Evolutionary conservation across 2,797 vertebrate genomes (phyloP), one percentile per base, ranked within the genome.

Genomic region (Brachyrhaphis roseni): DNA sequence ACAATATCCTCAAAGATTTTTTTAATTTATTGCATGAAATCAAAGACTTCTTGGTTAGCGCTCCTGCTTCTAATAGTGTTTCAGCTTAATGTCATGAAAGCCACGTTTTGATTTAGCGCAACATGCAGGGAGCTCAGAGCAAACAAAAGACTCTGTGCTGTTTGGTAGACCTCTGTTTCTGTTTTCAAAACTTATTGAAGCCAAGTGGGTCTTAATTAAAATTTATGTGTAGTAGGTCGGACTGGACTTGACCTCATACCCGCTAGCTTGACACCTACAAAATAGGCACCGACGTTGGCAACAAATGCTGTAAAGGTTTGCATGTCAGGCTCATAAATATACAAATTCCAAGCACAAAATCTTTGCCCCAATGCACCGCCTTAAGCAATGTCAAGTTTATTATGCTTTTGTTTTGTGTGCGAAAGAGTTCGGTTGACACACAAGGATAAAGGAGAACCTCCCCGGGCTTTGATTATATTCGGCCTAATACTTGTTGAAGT

Each of bases 1-100:
- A 90, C 79, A 84, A 74, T 81, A 82, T 88, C 78, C 88, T 91
- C 80, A 81, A 83, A 84, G 49, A 74, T 83, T 77, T 76, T 86
- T 86, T 86, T 78, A 76, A 75, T 36, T 84, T 81, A 76, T 68
- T 82, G 80, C 7, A 11, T 73, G 75, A 72, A 75, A 86, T 77
- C 80, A 78, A 64, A 68, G 77, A 71, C 49, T 84, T 90, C 78
- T 85, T 79, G 68, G 84, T 62, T 43, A 34, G 62, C 1, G n/a
- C 78, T 68, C 78, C 77, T 79, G 64, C 72, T 73, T 28, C 78
- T 13, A 84, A 78, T 46, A 53, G 81, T 74, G 71, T 72, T 55
- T 75, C 72, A 78, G 85, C 82, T 90, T 85, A 82, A 76, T 87
- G 88, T 87, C 87, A 82, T 77, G 59, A 68, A 47, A 80, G 64